phyloP scores from a whole-genome alignment of 2,797 vertebrate genomes.

The Cynopterus sphinx region DNA sequence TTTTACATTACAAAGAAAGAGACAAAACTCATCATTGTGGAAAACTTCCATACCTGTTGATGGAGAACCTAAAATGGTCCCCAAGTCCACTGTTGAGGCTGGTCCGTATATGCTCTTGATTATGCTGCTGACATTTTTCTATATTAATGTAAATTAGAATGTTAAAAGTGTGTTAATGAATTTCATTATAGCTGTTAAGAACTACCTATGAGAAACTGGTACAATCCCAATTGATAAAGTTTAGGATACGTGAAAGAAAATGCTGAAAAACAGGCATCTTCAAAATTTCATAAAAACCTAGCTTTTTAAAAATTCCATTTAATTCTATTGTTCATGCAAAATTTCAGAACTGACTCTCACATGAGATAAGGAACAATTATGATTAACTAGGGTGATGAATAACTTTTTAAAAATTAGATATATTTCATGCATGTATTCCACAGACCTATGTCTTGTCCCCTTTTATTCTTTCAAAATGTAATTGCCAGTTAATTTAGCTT shows the following conservation, averaged over 20 bases:
- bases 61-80: not conserved
- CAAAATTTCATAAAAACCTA: not conserved
- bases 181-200: slow-evolving; percentile 29
- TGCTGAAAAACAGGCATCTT: not conserved
- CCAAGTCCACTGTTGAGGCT: not conserved
- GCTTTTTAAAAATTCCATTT: not conserved
- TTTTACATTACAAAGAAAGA: not conserved
- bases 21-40: not conserved
- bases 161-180: not conserved
- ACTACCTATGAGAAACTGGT: not conserved
- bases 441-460: not conserved
- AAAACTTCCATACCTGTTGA: not conserved
- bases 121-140: not conserved
- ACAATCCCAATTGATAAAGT: not conserved
- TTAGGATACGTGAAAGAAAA: not conserved
- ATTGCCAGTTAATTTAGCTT: slow-evolving; percentile 18
- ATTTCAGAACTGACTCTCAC: slow-evolving; percentile 15
- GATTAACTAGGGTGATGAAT: not conserved
- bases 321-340: not conserved
- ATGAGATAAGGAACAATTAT: not conserved
- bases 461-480: slow-evolving; percentile 35
- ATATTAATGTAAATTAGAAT: not conserved
- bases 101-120: not conserved
- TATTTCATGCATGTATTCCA: not conserved
- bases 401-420: not conserved